Base-by-base conservation (phyloP, 2,888 invertebrate genomes). In the Marronus borbonicus region DNA sequence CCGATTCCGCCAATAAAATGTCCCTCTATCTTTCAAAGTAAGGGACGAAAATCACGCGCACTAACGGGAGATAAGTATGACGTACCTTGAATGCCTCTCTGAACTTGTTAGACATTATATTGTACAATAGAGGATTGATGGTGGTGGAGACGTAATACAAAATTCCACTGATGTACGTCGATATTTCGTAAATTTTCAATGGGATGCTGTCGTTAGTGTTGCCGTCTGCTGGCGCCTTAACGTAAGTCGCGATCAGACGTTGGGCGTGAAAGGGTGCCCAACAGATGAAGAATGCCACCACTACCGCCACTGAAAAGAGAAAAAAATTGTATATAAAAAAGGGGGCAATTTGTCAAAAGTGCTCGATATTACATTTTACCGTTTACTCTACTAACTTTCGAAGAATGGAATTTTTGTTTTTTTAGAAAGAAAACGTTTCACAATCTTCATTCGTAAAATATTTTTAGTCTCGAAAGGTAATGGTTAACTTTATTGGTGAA, bases 81-180 rank as follows among this genome's bases (percentile, higher is more conserved):
- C 90, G 89, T 89, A 96, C 97, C 93, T 95, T 96, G 89, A 98
- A 97, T 65, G 98, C 98, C 82, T 94, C 95, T 64, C 97, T 91
- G 87, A 97, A 98, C 88, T 97, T 97, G 87, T 96, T 93, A 7
- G 97, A 97, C 97, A 98, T 97, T 76, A 97, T 94, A 88, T 97
- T 96, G 89, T 98, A 98, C 52, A 97, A 91, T 80, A 97, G 91
- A 0, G 98, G 98, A 88, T 98, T 98, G 85, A 98, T 94, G 84
- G 96, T 96, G 14, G 98, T 96, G 8, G 97, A 97, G 83, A 97
- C 88, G 89, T 96, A 98, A 90, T 97, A 98, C 79, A 97, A 92
- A 0, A 97, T 92, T 0, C 98, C 97, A 0, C 97, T 97, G 49
- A 93, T 90, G 87, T 97, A 96, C 2, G 94, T 95, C 77, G 96